Conservation (phyloP, 2,113 vertebrate genomes). For the Bettongia penicillata region DNA sequence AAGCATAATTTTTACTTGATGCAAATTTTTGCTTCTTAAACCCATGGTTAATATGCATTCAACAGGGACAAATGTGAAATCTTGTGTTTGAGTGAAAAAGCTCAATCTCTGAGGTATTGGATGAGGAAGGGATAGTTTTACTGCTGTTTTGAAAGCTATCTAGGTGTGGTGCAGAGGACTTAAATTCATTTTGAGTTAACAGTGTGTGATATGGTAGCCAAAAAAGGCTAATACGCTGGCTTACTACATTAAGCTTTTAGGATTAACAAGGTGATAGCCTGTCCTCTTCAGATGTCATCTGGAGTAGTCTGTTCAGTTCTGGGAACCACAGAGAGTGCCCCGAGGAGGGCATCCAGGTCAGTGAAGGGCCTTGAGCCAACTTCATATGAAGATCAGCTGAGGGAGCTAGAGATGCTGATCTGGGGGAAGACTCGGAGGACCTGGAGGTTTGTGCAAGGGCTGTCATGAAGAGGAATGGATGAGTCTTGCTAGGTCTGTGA, state of each 20-base stretch:
- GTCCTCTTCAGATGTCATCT: not conserved
- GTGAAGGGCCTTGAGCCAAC: not conserved
- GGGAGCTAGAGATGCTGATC: not conserved
- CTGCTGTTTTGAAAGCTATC: not conserved
- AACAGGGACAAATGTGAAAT: no score
- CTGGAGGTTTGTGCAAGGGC: not conserved
- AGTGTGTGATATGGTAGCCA: not conserved
- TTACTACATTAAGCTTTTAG: not conserved
- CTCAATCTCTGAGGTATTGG: no score
- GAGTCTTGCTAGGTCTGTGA: not conserved
- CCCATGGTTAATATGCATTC: no score
- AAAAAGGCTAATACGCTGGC: not conserved
- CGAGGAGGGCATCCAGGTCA: not conserved
- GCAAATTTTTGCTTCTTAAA: no score
- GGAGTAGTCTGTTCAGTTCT: not conserved
- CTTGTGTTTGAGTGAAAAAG: no score
- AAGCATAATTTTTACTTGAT: no score
- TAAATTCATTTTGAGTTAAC: not conserved
- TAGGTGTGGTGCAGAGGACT: not conserved
- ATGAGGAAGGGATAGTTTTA: no score
- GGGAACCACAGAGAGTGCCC: not conserved
- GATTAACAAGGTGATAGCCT: no score
- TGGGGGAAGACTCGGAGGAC: not conserved
- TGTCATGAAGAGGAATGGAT: not conserved
- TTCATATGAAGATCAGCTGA: not conserved